Base-by-base conservation (phyloP, 2,113 vertebrate genomes). In the Osmerus eperlanus region DNA sequence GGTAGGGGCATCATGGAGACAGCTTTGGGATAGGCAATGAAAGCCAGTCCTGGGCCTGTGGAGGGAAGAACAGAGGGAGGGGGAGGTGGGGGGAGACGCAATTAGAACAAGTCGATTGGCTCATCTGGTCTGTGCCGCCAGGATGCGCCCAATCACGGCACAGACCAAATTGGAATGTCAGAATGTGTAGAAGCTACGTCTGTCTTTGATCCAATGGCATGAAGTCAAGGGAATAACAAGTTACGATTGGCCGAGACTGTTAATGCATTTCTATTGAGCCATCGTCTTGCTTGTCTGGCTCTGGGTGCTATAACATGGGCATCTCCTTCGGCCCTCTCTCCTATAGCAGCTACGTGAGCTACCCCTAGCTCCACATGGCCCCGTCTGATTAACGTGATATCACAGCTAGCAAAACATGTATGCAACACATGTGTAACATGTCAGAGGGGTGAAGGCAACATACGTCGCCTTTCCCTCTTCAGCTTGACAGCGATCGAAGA, bases 1-100 rank as follows among this genome's bases (percentile, higher is more conserved):
- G 97, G 97, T 81, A 98, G 91, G 3, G 97, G 97, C 97, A 99
- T 99, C 97, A 99, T 97, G 29, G 95, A 93, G 84, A 99, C 97
- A 61, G 97, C 97, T 91, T 99, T 99, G 56, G 97, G 97, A 90
- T 99, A 99, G 79, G 97, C 97, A 51, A 99, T 99, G 90, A 99
- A 99, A 72, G 97, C 97, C 93, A 99, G 84, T 85, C 97, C 97
- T 66, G 97, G 97, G 93, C 97, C 97, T 99, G 89, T 76, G 86
- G 86, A 90, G 3, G 88, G 81, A 90, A 79, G 83, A 53, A 14
- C 52, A 64, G 14, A 18, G 32, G 7, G 58, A 79, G 68, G 47
- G 78, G 76, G 56, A 72, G 80, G 79, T 75, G 12, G 51, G 83
- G 73, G 72, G 52, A 67, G 72, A 79, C 51, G 36, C 36, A 12